These are phyloP conservation scores for Poecile atricapillus DNA, from an alignment of 2,113 vertebrate species.

Conservation along the genomic window DNA sequence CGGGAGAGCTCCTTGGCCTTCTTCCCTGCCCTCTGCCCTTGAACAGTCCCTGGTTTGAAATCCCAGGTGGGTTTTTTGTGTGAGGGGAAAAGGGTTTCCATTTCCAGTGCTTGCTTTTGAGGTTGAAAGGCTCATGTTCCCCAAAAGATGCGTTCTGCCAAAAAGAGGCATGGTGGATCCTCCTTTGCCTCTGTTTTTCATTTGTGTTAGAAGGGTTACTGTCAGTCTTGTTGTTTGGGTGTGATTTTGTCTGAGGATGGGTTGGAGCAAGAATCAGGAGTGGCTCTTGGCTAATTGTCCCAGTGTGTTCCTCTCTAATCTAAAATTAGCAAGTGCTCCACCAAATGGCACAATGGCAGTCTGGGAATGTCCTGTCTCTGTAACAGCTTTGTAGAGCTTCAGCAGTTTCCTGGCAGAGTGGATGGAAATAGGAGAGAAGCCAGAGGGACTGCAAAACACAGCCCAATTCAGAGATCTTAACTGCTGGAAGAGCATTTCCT, in stretches of 20 bases:
- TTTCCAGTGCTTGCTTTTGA: background rate
- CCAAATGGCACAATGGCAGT: conserved; percentile 69
- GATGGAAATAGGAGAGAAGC: conserved; percentile 80
- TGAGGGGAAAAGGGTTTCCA: background rate
- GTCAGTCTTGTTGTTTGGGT: background rate
- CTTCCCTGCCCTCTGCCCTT: background rate
- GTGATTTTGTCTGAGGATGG: conserved; percentile 43
- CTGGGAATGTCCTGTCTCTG: conserved; percentile 78
- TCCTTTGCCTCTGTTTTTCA: background rate
- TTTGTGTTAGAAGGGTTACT: conserved; percentile 7
- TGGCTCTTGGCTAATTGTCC: conserved; percentile 60
- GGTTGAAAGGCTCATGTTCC: background rate
- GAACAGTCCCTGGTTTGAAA: background rate
- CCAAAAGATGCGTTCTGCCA: background rate
- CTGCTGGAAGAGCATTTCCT: background rate
- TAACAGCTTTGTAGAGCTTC: conserved; percentile 74
- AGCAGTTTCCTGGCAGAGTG: conserved; percentile 72
- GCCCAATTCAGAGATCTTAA: background rate
- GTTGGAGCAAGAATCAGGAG: conserved; percentile 31
- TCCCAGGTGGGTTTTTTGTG: background rate
- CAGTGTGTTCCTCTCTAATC: conserved; percentile 47
- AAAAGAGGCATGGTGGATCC: background rate
- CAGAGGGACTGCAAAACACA: conserved; percentile 78
- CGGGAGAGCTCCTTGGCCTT: background rate
- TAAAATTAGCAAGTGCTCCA: conserved; percentile 75